Evolutionary conservation across 2,797 vertebrate species (phyloP).

Genomic region (Bradypus variegatus): DNA sequence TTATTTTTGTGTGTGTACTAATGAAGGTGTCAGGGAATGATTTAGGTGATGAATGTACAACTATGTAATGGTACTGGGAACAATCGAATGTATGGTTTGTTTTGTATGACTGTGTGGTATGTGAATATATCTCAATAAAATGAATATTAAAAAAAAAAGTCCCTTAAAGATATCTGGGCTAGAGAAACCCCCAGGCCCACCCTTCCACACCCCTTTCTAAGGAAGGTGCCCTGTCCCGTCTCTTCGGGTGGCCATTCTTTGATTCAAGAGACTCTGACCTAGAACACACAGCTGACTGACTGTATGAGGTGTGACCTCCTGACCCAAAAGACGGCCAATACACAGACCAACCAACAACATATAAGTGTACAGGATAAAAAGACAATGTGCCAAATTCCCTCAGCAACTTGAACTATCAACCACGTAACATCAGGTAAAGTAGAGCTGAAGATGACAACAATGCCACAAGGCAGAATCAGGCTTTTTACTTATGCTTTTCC

Average conservation of each 20-base stretch:
- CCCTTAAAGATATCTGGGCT: background rate
- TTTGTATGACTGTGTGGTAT: too few relatives aligned
- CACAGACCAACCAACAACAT: background rate
- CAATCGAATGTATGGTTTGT: too few relatives aligned
- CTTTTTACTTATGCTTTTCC: background rate
- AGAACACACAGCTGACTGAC: background rate
- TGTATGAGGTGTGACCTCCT: background rate
- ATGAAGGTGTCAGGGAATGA: too few relatives aligned
- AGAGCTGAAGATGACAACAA: background rate
- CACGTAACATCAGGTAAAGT: background rate
- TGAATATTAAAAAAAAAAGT: too few relatives aligned
- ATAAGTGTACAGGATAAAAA: background rate
- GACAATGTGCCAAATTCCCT: background rate
- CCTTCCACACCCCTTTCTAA: background rate
- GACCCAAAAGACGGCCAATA: background rate
- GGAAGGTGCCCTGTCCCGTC: background rate
- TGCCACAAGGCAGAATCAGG: background rate
- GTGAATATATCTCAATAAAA: too few relatives aligned
- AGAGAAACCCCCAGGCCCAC: background rate
- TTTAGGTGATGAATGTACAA: too few relatives aligned
- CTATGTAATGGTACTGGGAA: too few relatives aligned
- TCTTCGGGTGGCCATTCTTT: background rate
- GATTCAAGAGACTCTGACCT: background rate
- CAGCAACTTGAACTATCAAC: background rate
- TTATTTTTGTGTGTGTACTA: too few relatives aligned